Evolutionary conservation across 2,113 vertebrate species (phyloP).

Genomic region (Butastur rufipennis): DNA sequence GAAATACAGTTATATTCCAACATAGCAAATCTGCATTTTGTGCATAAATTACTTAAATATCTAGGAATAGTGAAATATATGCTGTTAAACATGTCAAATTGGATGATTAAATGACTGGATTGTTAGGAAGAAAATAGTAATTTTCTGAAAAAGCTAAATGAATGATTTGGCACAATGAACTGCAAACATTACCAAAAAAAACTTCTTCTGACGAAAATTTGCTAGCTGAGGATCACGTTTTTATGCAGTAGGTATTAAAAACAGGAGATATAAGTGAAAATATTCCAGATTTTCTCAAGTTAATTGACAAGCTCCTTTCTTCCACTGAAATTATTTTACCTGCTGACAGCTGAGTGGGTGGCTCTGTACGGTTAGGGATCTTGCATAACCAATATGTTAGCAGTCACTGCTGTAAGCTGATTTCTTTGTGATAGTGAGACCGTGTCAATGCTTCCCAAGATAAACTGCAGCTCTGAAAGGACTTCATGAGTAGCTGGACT

Average conservation of each 20-base stretch:
- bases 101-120: conserved; percentile 43
- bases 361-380: neutral
- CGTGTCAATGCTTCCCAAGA: neutral
- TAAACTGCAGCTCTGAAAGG: neutral
- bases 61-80: neutral
- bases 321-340: neutral
- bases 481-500: neutral
- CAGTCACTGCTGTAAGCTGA: neutral
- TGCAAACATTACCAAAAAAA: neutral
- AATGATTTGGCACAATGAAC: conserved; percentile 30
- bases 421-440: neutral
- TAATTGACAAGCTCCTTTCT: neutral
- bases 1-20: neutral
- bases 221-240: neutral
- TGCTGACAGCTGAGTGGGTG: conserved; percentile 10
- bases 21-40: conserved; percentile 15
- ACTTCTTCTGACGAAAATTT: neutral
- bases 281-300: neutral
- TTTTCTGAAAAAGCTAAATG: conserved; percentile 35
- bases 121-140: conserved; percentile 43
- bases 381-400: neutral
- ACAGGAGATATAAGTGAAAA: neutral
- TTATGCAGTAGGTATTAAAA: conserved; percentile 8
- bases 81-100: conserved; percentile 52
- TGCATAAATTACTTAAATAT: conserved; percentile 35